These are phyloP conservation scores for Esperia sulphurella DNA, from an alignment of 2,888 invertebrate genomes.

Conservation along the genomic window DNA sequence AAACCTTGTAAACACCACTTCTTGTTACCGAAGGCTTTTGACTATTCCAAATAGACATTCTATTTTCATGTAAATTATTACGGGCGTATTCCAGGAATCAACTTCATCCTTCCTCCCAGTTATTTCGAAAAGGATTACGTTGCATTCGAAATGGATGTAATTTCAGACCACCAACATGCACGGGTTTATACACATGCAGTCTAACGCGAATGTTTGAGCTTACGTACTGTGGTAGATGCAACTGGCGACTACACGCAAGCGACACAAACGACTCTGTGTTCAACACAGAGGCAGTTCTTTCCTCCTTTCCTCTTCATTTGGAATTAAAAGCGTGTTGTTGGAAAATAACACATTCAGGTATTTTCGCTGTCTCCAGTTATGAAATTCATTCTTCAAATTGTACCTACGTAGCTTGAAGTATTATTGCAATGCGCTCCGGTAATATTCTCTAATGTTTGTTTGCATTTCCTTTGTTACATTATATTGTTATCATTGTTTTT, in stretches of 20 bases:
- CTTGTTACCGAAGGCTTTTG: slow-evolving; percentile 1
- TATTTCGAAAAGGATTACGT: slow-evolving; percentile 14
- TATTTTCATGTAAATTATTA: slow-evolving; percentile 15
- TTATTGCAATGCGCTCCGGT: background rate
- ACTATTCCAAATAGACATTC: slow-evolving; percentile 8
- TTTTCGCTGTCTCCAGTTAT: slow-evolving; percentile 18
- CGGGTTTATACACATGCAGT: slow-evolving; percentile 6
- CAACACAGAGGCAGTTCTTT: slow-evolving; percentile 10
- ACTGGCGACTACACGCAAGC: background rate
- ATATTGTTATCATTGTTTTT: background rate
- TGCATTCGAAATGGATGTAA: slow-evolving; percentile 16
- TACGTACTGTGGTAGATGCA: background rate
- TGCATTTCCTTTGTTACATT: background rate
- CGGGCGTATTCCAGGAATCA: slow-evolving; percentile 11
- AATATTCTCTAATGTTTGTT: background rate
- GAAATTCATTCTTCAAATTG: slow-evolving; percentile 17
- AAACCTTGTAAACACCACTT: background rate
- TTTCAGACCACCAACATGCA: slow-evolving; percentile 8
- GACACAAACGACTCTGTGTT: slow-evolving; percentile 14
- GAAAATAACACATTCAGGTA: slow-evolving; percentile 21
- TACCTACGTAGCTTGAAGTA: background rate
- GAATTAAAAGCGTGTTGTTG: slow-evolving; percentile 14
- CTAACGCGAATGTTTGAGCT: slow-evolving; percentile 1
- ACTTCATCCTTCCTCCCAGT: background rate
- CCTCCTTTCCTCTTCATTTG: background rate